Conservation (phyloP, 2,888 invertebrate genomes). For the Rambutsinella grinnellia region DNA sequence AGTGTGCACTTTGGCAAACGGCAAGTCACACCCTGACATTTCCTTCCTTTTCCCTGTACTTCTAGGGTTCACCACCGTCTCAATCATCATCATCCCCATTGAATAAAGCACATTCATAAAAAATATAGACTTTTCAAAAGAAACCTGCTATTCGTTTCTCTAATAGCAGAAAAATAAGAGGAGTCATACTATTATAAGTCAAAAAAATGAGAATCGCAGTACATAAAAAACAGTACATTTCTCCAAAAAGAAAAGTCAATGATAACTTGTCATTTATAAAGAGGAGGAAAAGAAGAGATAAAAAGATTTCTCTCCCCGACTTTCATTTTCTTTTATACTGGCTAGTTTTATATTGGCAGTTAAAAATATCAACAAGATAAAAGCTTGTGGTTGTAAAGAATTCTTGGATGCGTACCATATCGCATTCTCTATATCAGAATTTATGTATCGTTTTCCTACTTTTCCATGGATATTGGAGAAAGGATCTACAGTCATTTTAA, state of each 20-base stretch:
- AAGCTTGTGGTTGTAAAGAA: neutral
- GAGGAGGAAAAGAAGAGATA: no score
- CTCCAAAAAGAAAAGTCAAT: no score
- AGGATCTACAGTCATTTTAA: neutral
- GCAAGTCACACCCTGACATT: constrained; percentile 39
- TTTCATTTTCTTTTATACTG: neutral
- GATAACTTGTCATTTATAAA: no score
- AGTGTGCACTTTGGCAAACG: constrained; percentile 27
- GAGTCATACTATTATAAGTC: neutral
- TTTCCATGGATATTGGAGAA: neutral
- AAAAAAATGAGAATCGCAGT: neutral
- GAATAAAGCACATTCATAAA: neutral
- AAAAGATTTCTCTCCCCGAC: neutral
- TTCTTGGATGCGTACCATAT: no score
- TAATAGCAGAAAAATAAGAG: neutral
- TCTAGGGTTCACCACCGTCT: neutral
- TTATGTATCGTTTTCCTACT: neutral
- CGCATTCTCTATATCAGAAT: neutral
- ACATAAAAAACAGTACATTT: neutral
- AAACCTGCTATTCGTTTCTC: no score
- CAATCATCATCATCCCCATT: neutral
- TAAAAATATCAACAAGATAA: neutral
- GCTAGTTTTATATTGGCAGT: neutral
- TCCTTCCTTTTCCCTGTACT: constrained; percentile 15
- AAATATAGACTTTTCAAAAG: neutral